Percentiles rank a stretch among this genome's conserved stretches.
These are phyloP conservation scores for Pangasianodon hypophthalmus DNA, from an alignment of 2,113 vertebrate species.

Conservation along the genomic window DNA sequence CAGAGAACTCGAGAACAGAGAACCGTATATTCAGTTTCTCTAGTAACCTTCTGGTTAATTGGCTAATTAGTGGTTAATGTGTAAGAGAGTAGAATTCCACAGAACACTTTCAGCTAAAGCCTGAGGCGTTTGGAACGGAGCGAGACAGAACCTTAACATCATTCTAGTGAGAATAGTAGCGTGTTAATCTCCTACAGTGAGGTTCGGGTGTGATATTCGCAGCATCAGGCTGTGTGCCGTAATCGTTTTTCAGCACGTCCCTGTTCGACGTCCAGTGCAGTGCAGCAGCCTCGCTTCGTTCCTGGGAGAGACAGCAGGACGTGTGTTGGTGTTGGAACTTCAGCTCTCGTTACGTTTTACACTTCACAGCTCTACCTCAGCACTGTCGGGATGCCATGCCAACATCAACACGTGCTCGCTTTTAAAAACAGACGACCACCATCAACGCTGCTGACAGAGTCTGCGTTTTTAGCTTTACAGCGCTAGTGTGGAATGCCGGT, in stretches of 20 bases:
- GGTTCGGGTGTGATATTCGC: neutral
- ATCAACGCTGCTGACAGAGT: neutral
- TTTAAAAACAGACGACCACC: neutral
- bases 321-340: constrained; percentile 38
- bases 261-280: neutral
- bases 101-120: neutral
- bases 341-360: constrained; percentile 39
- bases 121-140: neutral
- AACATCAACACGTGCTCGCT: neutral
- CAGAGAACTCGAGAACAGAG: neutral
- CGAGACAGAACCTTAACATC: neutral
- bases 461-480: neutral
- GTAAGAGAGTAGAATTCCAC: neutral
- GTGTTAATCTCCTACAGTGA: neutral
- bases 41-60: neutral
- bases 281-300: neutral
- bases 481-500: neutral
- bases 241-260: no score
- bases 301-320: neutral
- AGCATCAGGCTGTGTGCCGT: neutral
- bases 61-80: neutral
- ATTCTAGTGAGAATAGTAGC: neutral
- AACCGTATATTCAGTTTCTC: neutral
- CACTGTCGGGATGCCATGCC: neutral
- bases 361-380: constrained; percentile 8